Conservation (phyloP, 2,797 vertebrate species). For the Buceros bicornis region DNA sequence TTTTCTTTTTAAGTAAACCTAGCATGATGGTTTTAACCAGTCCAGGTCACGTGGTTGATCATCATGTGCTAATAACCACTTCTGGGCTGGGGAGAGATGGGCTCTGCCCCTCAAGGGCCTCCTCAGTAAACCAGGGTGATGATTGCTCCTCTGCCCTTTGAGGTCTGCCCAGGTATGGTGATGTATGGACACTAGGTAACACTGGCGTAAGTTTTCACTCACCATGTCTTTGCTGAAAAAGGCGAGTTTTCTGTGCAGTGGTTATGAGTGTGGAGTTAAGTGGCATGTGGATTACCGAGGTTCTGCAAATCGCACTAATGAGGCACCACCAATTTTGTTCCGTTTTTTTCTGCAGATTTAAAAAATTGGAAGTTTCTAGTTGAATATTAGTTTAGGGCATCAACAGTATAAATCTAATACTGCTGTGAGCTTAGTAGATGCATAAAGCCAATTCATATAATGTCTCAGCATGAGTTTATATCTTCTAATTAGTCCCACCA, state of each 20-base stretch:
- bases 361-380: conserved; percentile 61
- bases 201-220: neutral
- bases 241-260: neutral
- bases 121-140: accelerated
- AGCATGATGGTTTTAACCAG: neutral
- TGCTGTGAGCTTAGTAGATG: conserved; percentile 82
- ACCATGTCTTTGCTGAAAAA: neutral
- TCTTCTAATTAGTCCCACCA: conserved; percentile 85
- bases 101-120: neutral
- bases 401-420: conserved; percentile 80
- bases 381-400: conserved; percentile 79
- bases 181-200: neutral
- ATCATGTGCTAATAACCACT: neutral
- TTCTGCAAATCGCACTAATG: conserved; percentile 8
- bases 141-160: neutral
- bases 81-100: neutral
- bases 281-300: neutral
- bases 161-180: neutral
- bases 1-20: neutral
- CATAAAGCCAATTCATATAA: conserved; percentile 83
- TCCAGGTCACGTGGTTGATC: neutral
- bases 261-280: neutral
- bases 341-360: conserved; percentile 62
- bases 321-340: conserved; percentile 54
- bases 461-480: conserved; percentile 83